Evolutionary conservation across 2,113 vertebrate species (phyloP), one percentile per base, ranked within the genome.

Genomic region (Zonotrichia leucophrys): DNA sequence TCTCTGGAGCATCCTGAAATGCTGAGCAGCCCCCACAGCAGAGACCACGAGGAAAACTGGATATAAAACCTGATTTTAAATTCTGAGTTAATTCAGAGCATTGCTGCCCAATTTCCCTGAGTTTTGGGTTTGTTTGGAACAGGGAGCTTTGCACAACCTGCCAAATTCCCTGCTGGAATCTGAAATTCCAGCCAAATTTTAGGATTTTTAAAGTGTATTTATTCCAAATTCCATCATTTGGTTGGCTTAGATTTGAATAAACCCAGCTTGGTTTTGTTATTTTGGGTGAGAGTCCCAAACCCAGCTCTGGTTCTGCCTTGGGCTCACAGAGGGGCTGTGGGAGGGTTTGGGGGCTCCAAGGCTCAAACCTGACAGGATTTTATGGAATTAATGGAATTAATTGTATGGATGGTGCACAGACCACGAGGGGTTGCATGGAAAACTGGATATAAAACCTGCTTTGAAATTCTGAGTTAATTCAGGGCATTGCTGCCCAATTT

Each of bases 1-100:
- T 10, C 60, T 55, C 5, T 0, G 0, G 47, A 37, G 28, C 22
- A 24, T 49, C 27, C 1, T 7, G 31, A 46, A 35, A 55, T 85
- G 60, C 70, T 6, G 11, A 7, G 0, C 7, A 31, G 64, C 42
- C 21, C 31, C 75, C 1, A 0, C 5, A 12, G 56, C n/a, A 16
- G 25, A 31, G 35, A 14, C 35, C 1, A 0, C 0, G 33, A 42
- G 11, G 33, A 3, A 7, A 37, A 55, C 9, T 1, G 3, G 20
- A 2, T 70, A 33, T 59, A 19, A 69, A 81, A 11, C 12, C 18
- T 5, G 24, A 1, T 27, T 41, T 53, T 30, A 12, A 27, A 35
- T 44, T 39, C 42, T 5, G 1, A 2, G 42, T 2, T 14, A 5
- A 27, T 39, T 21, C 47, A 12, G 35, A 3, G n/a, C 15, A 4